Evolutionary conservation across 2,797 vertebrate species (phyloP).

Genomic region (Oreortyx pictus): DNA sequence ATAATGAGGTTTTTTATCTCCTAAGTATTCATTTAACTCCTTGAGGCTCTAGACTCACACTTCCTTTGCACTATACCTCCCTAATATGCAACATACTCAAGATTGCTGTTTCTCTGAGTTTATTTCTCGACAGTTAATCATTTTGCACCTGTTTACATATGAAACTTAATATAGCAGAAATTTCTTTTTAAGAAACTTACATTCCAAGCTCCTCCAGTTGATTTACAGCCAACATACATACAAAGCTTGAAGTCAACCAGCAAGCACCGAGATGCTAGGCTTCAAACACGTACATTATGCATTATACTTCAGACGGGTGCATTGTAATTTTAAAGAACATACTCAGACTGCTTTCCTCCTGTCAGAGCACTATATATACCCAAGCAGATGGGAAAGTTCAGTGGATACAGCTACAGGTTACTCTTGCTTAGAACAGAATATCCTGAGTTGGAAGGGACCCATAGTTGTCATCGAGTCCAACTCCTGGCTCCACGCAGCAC

Average conservation of each 20-base stretch:
- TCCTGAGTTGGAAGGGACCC: not conserved
- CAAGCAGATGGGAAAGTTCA: not conserved
- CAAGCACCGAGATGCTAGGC: not conserved
- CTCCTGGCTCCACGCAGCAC: not conserved
- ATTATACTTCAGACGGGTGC: not conserved
- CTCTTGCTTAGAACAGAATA: not conserved
- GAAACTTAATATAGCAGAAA: not conserved
- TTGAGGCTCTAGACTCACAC: not conserved
- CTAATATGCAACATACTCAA: not conserved
- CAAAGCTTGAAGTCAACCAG: not conserved
- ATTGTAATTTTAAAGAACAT: not conserved
- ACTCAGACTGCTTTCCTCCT: not conserved
- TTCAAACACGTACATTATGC: not conserved
- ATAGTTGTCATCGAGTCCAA: not conserved
- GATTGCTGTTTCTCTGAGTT: not conserved
- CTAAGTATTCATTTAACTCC: conserved; percentile 36
- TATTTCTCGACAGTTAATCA: not conserved
- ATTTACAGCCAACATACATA: not conserved
- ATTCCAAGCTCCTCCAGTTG: not conserved
- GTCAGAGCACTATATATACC: fast-evolving
- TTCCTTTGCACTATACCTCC: not conserved
- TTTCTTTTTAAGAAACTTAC: not conserved
- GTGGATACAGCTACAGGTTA: not conserved
- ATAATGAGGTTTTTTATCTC: conserved; percentile 43
- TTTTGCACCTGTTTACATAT: not conserved